phyloP scores from a whole-genome alignment of 2,797 vertebrate species.

The Urophycis tenuis region DNA sequence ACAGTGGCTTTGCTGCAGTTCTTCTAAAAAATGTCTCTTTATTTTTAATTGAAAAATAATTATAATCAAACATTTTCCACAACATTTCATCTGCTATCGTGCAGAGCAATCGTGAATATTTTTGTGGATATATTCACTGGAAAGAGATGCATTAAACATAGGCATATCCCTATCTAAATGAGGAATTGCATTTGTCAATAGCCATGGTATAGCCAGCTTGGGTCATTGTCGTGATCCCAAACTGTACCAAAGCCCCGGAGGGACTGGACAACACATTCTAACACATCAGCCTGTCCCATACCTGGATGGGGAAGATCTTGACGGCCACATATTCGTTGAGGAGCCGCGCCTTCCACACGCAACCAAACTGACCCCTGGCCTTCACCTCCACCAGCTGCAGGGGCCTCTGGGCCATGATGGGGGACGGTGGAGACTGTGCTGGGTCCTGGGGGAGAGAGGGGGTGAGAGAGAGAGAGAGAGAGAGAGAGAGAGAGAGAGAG shows the following conservation, averaged over 20 bases:
- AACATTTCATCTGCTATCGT: neutral
- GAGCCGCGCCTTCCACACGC: constrained; percentile 96
- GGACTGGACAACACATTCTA: neutral
- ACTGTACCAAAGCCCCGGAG: too few relatives aligned
- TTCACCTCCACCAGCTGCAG: constrained; percentile 93
- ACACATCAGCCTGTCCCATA: constrained; percentile 44
- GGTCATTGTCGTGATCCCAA: too few relatives aligned
- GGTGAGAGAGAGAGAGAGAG: too few relatives aligned
- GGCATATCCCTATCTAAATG: too few relatives aligned
- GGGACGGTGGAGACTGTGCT: constrained; percentile 86
- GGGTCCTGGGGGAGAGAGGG: constrained; percentile 75
- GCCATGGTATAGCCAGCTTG: too few relatives aligned
- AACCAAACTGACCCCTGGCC: constrained; percentile 93
- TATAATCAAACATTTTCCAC: neutral
- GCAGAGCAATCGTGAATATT: neutral
- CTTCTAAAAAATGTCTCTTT: neutral
- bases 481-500: too few relatives aligned
- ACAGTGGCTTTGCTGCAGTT: neutral
- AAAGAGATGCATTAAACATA: too few relatives aligned
- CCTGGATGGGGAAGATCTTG: constrained; percentile 98
- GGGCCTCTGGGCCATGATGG: constrained; percentile 86
- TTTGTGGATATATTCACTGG: too few relatives aligned
- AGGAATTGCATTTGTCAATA: too few relatives aligned
- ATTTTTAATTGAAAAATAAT: neutral
- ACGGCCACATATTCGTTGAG: constrained; percentile 90